These are phyloP conservation scores for Setophaga coronata DNA, from an alignment of 2,113 vertebrate genomes.

Conservation along the genomic window DNA sequence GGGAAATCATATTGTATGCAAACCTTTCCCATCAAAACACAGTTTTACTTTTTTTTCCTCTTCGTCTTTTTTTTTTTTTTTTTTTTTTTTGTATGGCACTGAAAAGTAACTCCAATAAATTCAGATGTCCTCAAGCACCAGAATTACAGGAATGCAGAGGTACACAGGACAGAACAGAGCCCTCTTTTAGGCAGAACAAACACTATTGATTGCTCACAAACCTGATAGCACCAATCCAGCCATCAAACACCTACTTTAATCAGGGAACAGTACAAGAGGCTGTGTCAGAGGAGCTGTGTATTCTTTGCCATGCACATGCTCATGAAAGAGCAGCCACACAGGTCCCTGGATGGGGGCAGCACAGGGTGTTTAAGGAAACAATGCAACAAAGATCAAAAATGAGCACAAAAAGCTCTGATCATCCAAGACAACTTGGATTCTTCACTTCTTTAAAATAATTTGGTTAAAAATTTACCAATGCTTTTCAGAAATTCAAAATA, in stretches of 20 bases:
- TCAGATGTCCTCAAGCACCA: neutral
- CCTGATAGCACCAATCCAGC: neutral
- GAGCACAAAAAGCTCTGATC: accelerated
- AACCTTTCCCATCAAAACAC: neutral
- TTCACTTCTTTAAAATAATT: neutral
- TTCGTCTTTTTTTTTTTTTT: neutral
- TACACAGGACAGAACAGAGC: neutral
- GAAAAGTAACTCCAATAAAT: neutral
- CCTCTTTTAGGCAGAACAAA: neutral
- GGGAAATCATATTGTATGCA: neutral
- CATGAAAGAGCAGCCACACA: neutral
- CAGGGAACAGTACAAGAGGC: neutral
- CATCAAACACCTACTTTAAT: neutral
- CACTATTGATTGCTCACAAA: neutral
- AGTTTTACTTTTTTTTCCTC: neutral
- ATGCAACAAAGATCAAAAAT: neutral
- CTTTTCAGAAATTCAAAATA: neutral
- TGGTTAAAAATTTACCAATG: neutral
- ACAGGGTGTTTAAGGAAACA: neutral
- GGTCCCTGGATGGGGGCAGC: neutral
- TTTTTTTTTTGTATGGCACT: neutral
- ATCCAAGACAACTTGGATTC: neutral
- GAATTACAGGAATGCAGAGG: neutral
- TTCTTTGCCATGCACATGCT: neutral
- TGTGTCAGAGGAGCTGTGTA: neutral